Base-by-base conservation (phyloP, 2,113 vertebrate genomes). In the Chloroceryle aenea region DNA sequence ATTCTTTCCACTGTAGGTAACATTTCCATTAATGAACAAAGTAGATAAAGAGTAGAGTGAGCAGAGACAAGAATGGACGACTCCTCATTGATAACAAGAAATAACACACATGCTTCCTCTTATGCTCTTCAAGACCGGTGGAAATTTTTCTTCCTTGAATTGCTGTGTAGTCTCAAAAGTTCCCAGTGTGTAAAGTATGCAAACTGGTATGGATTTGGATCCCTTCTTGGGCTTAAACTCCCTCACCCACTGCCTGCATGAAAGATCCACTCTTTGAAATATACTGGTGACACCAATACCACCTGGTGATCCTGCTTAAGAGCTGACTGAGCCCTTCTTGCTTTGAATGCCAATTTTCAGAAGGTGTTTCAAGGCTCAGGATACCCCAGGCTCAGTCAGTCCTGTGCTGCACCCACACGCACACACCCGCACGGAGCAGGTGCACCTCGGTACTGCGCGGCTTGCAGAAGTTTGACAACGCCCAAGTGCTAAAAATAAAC, bases 401-500 rank as follows among this genome's bases (percentile, higher is more conserved):
- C 36, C 62, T 25, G 30, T 30, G 6, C 7, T 2, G 3, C 47
- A 4, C 17, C 2, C 30, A 3, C 7, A 7, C 5, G 36, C 25
- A 2, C 43, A 4, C 42, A 1, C 68, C 6, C 9, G 1, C 45
- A 2, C 4, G 8, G 1, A 9, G 67, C 34, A 10, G 62, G 32
- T 10, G 27, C 26, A 3, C 18, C 18, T 23, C 10, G 0, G 21
- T 14, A 3, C 43, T 8, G 16, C 4, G 2, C 2, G 14, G 22
- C 38, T 27, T 48, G 27, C 16, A 17, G n/a, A 42, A 27, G 26
- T 67, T 13, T 50, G 12, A 50, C 12, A 48, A 5, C 3, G 25
- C 40, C 26, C 17, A 27, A 36, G 36, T 5, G 27, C 34, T 38
- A n/a, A 45, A 62, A 29, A 18, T 2, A 17, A 53, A 20, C 4